A percentile compares a stretch with the other conserved stretches of the same genome.
Conservation (phyloP, 2,888 invertebrate species). For the Agrypnus murinus region DNA sequence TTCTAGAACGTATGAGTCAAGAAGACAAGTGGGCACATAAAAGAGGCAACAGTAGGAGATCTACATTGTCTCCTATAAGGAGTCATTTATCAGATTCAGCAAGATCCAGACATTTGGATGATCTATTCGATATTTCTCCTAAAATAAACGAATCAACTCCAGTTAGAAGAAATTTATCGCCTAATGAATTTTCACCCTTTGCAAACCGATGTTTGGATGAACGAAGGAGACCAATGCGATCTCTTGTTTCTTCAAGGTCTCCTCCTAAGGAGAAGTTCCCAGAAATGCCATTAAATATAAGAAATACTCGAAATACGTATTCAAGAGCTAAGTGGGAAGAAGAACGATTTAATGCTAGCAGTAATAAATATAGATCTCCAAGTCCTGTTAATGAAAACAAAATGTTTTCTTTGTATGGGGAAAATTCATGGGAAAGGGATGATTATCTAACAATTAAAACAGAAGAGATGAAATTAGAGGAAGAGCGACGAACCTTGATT, state of each 20-base stretch:
- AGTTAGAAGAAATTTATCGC: neutral
- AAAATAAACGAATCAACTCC: neutral
- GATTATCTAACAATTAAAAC: constrained; percentile 51
- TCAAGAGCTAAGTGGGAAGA: constrained; percentile 38
- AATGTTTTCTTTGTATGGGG: constrained; percentile 38
- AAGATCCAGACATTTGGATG: constrained; percentile 9
- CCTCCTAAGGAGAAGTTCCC: constrained; percentile 50
- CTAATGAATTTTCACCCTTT: constrained; percentile 35
- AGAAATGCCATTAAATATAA: constrained; percentile 60
- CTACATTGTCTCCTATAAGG: neutral
- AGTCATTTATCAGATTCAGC: neutral
- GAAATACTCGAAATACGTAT: constrained; percentile 29
- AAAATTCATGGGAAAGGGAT: constrained; percentile 57
- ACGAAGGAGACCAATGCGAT: constrained; percentile 15
- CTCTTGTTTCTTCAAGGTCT: constrained; percentile 18
- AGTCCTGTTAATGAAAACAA: constrained; percentile 17
- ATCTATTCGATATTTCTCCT: neutral
- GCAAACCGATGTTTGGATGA: constrained; percentile 25
- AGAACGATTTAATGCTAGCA: constrained; percentile 8
- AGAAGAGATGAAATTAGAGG: constrained; percentile 52
- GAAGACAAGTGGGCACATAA: neutral
- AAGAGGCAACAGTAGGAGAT: neutral
- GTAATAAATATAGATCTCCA: constrained; percentile 1
- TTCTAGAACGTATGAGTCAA: neutral
- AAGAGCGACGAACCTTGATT: constrained; percentile 52